Base-by-base conservation (phyloP, 2,797 vertebrate species). In the Sus cebifrons region DNA sequence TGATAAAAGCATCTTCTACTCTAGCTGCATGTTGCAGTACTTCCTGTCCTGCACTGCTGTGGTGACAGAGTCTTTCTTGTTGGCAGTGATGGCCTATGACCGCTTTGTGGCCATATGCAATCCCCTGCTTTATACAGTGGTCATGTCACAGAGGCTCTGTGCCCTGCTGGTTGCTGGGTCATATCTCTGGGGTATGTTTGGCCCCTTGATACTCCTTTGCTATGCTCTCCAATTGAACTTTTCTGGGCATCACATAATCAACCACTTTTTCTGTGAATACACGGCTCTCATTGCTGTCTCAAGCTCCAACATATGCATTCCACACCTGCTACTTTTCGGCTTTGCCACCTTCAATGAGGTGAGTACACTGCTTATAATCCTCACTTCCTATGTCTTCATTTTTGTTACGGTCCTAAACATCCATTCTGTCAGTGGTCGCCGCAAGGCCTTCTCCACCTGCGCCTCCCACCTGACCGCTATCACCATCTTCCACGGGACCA, bases 211-310 rank as follows among this genome's bases (percentile, higher is more conserved):
- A 18, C 97, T 97, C n/a, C 93, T 97, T 4, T 96, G 94, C 23
- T 89, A 94, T 29, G 96, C 96, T n/a, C 94, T 97, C 10, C 90
- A 40, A 27, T 68, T 98, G 4, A 82, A 60, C 6, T 97, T 96
- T 15, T 96, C 89, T 20, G 84, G 94, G 23, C 79, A 89, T 21
- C 78, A 89, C 1, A 5, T 94, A 6, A 96, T 98, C 91, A 97
- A 97, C n/a, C 97, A 97, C 40, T 98, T 98, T 82, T 98, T 98
- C 64, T 98, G 97, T 86, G 97, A 98, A 44, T 96, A 97, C 13
- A 97, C 95, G 8, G 91, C 96, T 58, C 71, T 98, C 27, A 96
- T 98, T 32, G 60, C 96, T 23, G 96, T 94, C 56, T 97, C 74
- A 0, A 44, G 32, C 4, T 93, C 97, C 7, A 83, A 97, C 23